Evolutionary conservation across 2,888 invertebrate species (phyloP).

Genomic region (Caenorhabditis macrosperma): DNA sequence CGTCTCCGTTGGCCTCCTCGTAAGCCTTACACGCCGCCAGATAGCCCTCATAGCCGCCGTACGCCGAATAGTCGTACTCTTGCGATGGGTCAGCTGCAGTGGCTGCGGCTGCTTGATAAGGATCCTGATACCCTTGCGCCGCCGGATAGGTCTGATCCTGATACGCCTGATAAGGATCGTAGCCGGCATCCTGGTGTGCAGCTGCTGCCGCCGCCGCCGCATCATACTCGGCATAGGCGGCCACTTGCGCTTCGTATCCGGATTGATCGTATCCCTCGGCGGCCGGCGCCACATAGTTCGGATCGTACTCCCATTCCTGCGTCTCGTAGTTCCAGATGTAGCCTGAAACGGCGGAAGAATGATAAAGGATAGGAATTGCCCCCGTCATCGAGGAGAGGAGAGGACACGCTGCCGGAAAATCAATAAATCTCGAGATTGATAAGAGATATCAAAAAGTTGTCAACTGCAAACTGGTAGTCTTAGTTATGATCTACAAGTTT

Average conservation of each 20-base stretch:
- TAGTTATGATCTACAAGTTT: too few relatives aligned
- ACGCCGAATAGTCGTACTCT: slow-evolving; percentile 64
- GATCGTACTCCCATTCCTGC: slow-evolving; percentile 69
- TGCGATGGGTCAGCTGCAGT: slow-evolving; percentile 45
- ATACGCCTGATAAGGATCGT: slow-evolving; percentile 53
- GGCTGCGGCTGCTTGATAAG: slow-evolving; percentile 6
- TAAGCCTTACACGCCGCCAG: slow-evolving; percentile 54
- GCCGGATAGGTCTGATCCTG: slow-evolving; percentile 10
- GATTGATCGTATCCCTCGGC: slow-evolving; percentile 18
- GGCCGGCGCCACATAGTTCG: slow-evolving; percentile 62
- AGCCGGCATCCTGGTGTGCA: slow-evolving; percentile 51
- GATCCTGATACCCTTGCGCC: slow-evolving; percentile 19
- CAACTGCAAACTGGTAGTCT: too few relatives aligned
- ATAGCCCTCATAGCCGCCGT: slow-evolving; percentile 60
- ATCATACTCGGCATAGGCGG: slow-evolving; percentile 58
- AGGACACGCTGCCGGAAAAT: too few relatives aligned
- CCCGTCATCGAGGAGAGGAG: too few relatives aligned
- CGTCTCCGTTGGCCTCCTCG: slow-evolving; percentile 32
- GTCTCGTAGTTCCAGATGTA: slow-evolving; percentile 72
- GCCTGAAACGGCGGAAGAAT: too few relatives aligned
- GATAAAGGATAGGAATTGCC: background rate
- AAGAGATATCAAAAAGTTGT: too few relatives aligned
- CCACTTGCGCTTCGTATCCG: slow-evolving; percentile 30
- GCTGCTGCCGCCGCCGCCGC: slow-evolving; percentile 13
- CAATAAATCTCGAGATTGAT: too few relatives aligned